A percentile compares a stretch with the other conserved stretches of the same genome.
phyloP scores from a whole-genome alignment of 2,113 vertebrate genomes.

The Sprattus sprattus region DNA sequence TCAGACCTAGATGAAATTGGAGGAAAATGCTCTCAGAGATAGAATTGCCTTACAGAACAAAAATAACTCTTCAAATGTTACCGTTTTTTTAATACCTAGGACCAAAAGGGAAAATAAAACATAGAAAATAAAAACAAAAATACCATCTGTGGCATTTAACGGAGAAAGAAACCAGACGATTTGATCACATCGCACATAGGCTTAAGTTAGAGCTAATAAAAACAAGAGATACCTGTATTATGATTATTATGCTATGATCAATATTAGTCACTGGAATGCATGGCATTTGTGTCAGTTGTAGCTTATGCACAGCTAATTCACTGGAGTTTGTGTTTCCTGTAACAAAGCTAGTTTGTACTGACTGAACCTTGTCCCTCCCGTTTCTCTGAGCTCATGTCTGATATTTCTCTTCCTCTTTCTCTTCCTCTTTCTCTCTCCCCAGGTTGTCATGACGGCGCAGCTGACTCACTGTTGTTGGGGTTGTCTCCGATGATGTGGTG shows the following conservation, averaged over 20 bases:
- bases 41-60: no score
- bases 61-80: no score
- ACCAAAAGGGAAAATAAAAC: no score
- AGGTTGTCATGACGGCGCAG: not conserved
- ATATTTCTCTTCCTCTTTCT: not conserved
- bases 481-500: conserved; percentile 99
- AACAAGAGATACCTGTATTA: not conserved
- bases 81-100: no score
- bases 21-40: no score
- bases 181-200: no score
- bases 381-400: conserved; percentile 13
- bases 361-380: not conserved
- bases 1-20: no score
- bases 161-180: no score
- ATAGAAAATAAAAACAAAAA: no score
- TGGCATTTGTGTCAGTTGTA: not conserved
- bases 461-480: conserved; percentile 91
- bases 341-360: not conserved
- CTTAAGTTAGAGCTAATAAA: not conserved
- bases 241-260: not conserved
- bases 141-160: no score
- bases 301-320: not conserved
- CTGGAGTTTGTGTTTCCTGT: no score
- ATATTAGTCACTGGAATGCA: not conserved
- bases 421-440: not conserved